Evolutionary conservation across 2,888 invertebrate genomes (phyloP), one percentile per base, ranked within the genome.

Genomic region (Hyposoter didymator): DNA sequence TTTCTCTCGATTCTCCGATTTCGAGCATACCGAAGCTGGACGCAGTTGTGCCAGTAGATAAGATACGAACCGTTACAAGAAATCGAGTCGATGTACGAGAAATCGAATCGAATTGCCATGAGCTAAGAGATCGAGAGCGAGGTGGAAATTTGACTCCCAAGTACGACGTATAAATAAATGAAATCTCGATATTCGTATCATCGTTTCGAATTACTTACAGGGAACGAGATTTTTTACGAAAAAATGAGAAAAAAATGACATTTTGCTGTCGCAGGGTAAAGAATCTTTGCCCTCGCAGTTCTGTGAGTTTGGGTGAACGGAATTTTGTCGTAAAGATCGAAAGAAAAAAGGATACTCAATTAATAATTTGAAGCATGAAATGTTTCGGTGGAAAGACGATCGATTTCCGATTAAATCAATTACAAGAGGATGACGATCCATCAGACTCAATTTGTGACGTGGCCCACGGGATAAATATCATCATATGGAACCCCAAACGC

Each of bases 401-500:
- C 49, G 59, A 75, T 59, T 69, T 70, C 73, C 82, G 74, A 84
- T 83, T 86, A 78, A 86, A 88, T 88, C 86, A 87, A 87, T 88
- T 88, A 87, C 64, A 73, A 74, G 81, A 45, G 67, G 59, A 87
- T 85, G 82, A 85, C 84, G 79, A 88, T 88, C 83, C 84, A 87
- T 86, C 86, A 86, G 75, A 72, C 49, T 59, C 66, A 62, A 78
- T 52, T 55, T 59, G n/a, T 47, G 62, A 47, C 47, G 62, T 43
- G 43, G 43, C 14, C 35, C 22, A 52, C 19, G 32, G 70, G 28
- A 76, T 82, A 73, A 79, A 62, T 72, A 79, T 47, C 62, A 75
- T 73, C 75, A 35, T 64, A 67, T 45, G 49, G 64, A 72, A 45
- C 28, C 45, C 47, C 19, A 28, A 28, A 28, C 43, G 59, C 55